Conservation (phyloP, 2,888 invertebrate genomes). For the Operophtera brumata region DNA sequence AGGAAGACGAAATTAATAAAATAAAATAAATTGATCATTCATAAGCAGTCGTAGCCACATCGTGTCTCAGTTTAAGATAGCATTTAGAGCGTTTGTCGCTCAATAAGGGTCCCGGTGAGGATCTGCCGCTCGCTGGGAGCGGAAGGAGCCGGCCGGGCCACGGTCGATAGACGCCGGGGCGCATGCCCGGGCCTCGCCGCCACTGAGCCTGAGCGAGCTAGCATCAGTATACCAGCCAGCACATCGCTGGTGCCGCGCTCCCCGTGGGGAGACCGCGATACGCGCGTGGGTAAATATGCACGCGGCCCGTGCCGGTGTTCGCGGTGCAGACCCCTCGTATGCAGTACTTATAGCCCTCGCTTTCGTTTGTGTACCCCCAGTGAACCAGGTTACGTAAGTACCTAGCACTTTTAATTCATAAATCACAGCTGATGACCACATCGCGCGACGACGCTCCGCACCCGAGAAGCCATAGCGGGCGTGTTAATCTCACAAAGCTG, state of each 20-base stretch:
- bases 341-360: conserved; percentile 65
- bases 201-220: conserved; percentile 35
- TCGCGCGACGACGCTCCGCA: conserved; percentile 33
- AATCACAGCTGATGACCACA: conserved; percentile 28
- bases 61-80: conserved; percentile 46
- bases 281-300: conserved; percentile 59
- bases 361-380: conserved; percentile 62
- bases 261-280: conserved; percentile 47
- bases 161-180: conserved; percentile 66
- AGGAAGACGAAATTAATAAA: neutral
- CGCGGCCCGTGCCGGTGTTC: conserved; percentile 56
- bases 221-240: conserved; percentile 67
- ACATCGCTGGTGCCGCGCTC: conserved; percentile 67
- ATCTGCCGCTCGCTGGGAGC: conserved; percentile 53
- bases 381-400: conserved; percentile 72
- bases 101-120: conserved; percentile 58
- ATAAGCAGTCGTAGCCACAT: conserved; percentile 47
- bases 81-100: conserved; percentile 48
- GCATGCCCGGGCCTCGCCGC: conserved; percentile 61
- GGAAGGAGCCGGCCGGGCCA: conserved; percentile 53
- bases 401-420: conserved; percentile 20
- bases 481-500: conserved; percentile 49
- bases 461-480: conserved; percentile 54
- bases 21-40: conserved; percentile 36
- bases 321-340: conserved; percentile 61